Evolutionary conservation across 2,113 vertebrate genomes (phyloP), one percentile per base, ranked within the genome.

Genomic region (Coptodon rendalli): DNA sequence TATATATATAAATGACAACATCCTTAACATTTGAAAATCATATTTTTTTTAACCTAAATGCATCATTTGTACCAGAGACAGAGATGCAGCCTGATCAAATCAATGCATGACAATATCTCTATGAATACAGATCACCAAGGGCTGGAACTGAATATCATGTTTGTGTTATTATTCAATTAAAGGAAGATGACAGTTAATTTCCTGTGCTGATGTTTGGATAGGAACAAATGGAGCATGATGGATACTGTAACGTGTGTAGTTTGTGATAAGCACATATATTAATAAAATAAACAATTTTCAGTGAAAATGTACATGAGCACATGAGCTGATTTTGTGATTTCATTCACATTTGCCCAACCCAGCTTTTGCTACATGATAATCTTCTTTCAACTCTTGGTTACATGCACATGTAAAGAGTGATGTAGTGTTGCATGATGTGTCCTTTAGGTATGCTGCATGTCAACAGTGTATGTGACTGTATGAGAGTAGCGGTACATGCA

Each of bases 121-220:
- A 43, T 17, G 29, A 79, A 82, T 52, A 50, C 27, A n/a, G 3
- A 84, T 68, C 19, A 38, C 7, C 17, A 86, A 54, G 19, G 16
- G 11, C 54, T 56, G 36, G 19, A 85, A 50, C 9, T 80, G 59
- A 84, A 57, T 53, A 56, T 80, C 24, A 80, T 11, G 12, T 80
- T 73, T 87, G 66, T 87, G 88, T 78, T 82, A 53, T 83, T 85
- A 86, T 92, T 88, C 78, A 73, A 89, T 71, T 81, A 86, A 91
- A 88, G 7, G 11, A 66, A 85, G 78, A 86, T n/a, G 79, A 34
- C 54, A 53, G 54, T 86, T 89, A 2, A 84, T 93, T 92, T 92
- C 91, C 82, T 87, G 85, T 89, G 71, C 87, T 86, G 40, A 48
- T 86, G 82, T 79, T 87, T 56, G 76, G 34, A 87, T 78, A 38